Evolutionary conservation across 1,140 invertebrate species (phyloP).

Genomic region (Bombus superbus): DNA sequence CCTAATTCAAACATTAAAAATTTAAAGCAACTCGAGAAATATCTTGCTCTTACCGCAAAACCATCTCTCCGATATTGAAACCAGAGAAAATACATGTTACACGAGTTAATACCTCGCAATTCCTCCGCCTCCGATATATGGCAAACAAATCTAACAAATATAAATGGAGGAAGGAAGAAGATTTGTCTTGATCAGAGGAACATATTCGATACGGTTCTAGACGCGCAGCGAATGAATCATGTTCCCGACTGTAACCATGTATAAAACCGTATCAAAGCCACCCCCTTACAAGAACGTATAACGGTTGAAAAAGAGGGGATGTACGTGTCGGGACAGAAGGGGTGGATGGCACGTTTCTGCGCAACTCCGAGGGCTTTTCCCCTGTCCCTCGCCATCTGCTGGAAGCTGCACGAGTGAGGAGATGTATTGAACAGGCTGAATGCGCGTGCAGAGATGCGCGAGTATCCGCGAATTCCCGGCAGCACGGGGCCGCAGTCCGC

Average conservation of each 20-base stretch:
- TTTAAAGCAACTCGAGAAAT: no score
- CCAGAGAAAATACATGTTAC: no score
- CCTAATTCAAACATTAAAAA: no score
- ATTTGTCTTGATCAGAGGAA: not conserved
- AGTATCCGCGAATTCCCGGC: constrained; percentile 78
- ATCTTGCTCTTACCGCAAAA: no score
- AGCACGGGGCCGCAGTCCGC: constrained; percentile 80
- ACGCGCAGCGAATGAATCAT: constrained; percentile 16
- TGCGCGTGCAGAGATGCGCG: constrained; percentile 82
- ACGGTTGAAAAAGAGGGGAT: not conserved
- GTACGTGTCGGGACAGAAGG: not conserved
- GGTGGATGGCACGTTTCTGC: constrained; percentile 39
- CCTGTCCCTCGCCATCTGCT: constrained; percentile 77
- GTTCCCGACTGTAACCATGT: constrained; percentile 22
- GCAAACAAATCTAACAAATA: no score
- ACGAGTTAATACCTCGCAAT: no score
- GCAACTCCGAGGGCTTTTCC: constrained; percentile 48
- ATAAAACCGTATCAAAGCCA: constrained; percentile 19
- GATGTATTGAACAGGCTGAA: constrained; percentile 82
- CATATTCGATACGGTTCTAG: not conserved
- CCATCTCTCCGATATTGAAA: no score
- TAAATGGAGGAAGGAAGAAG: not conserved
- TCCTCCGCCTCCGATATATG: no score
- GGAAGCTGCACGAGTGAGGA: constrained; percentile 78
- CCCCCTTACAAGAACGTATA: not conserved